Evolutionary conservation across 2,113 vertebrate genomes (phyloP), one percentile per base, ranked within the genome.

Genomic region (Tapirus terrestris): DNA sequence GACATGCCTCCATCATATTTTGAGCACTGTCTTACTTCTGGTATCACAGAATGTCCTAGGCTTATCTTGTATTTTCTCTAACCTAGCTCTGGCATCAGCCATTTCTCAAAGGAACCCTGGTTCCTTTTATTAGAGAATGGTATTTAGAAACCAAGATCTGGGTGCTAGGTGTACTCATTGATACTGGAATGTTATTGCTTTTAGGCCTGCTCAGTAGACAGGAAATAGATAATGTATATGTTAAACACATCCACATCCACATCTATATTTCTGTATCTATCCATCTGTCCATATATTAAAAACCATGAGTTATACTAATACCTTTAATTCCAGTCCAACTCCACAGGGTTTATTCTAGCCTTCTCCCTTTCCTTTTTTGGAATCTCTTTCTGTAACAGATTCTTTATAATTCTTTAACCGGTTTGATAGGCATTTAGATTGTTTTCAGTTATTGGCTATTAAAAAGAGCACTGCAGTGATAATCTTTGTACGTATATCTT

Each of bases 81-180:
- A 75, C 8, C 13, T 85, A 73, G 9, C 17, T 48, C 36, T 93
- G n/a, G 13, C 33, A 73, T 33, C 12, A 65, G 8, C 29, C 61
- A 67, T 96, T 95, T 95, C n/a, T 93, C 51, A 21, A 82, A 72
- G 25, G 13, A 72, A 2, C 13, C 2, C 27, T 95, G 48, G 17
- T 82, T 72, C 11, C 18, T 87, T 95, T 82, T 86, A 45, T 89
- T 84, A 87, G 43, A 56, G 48, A 87, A 76, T 87, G 18, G 5
- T 70, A 82, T 89, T 92, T 94, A 89, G 51, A 94, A 85, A 91
- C 33, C 9, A 80, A 93, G 85, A 51, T 70, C 21, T 79, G 36
- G 17, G 29, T 94, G 8, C 33, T 76, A 63, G 39, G 8, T 67
- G 53, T 81, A 23, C 25, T 91, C 29, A 43, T 82, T 91, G 63